These are phyloP conservation scores for Megalurothrips usitatus DNA, from an alignment of 2,888 invertebrate species.

Conservation along the genomic window DNA sequence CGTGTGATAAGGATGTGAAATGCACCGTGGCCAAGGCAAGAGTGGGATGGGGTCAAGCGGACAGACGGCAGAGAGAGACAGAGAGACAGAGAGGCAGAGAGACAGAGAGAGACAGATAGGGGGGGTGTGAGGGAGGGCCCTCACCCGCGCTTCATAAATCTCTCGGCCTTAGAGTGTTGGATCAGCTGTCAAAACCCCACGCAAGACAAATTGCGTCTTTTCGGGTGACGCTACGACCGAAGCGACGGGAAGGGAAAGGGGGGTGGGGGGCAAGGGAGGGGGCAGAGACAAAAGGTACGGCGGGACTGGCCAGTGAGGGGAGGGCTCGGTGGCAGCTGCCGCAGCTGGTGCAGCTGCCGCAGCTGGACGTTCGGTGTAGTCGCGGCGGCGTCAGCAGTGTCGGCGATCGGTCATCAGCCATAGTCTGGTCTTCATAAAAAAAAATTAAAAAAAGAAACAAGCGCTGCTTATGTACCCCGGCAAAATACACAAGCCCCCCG, in stretches of 20 bases:
- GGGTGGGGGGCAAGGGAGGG: not conserved
- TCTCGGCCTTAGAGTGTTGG: slow-evolving; percentile 21
- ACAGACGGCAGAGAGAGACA: too few relatives aligned
- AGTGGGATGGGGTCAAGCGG: too few relatives aligned
- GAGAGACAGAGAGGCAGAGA: not conserved
- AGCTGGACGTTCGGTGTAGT: too few relatives aligned
- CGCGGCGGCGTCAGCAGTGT: too few relatives aligned
- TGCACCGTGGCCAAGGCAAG: too few relatives aligned
- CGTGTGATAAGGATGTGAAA: too few relatives aligned
- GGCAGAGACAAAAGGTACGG: not conserved
- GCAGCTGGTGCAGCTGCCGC: too few relatives aligned
- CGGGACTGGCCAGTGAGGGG: not conserved
- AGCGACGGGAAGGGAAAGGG: not conserved
- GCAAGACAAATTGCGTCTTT: slow-evolving; percentile 26
- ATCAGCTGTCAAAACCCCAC: slow-evolving; percentile 22
- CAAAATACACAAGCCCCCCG: too few relatives aligned
- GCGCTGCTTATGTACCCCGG: too few relatives aligned
- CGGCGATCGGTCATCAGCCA: too few relatives aligned
- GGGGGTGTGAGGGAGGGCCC: not conserved
- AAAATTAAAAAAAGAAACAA: too few relatives aligned
- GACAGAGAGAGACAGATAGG: not conserved
- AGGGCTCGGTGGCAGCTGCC: not conserved
- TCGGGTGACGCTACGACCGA: not conserved
- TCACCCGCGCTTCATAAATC: slow-evolving; percentile 15
- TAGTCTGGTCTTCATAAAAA: too few relatives aligned